These are phyloP conservation scores for Himalopsyche phryganea DNA, from an alignment of 1,140 invertebrate genomes.

Conservation along the genomic window DNA sequence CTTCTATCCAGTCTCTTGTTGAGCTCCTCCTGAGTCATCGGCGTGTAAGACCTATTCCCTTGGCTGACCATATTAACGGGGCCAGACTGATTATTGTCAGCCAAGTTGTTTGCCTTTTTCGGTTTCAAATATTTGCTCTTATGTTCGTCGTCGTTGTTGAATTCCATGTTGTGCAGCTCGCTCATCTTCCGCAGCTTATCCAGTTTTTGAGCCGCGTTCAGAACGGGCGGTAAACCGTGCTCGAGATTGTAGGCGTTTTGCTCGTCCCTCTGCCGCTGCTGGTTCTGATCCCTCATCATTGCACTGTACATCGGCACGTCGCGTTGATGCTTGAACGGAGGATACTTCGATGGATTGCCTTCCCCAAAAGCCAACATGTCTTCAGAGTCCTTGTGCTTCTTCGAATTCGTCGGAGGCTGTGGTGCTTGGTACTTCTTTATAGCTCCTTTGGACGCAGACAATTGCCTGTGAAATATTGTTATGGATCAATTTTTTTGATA, in stretches of 20 bases:
- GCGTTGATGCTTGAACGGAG: constrained; percentile 14
- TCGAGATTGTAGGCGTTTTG: constrained; percentile 32
- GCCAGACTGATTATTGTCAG: neutral
- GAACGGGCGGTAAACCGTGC: constrained; percentile 39
- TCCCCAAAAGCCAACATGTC: neutral
- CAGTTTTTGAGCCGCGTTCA: constrained; percentile 40
- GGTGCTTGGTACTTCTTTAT: constrained; percentile 32
- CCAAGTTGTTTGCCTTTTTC: neutral
- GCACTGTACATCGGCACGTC: constrained; percentile 26
- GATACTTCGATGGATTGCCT: neutral
- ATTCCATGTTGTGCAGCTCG: constrained; percentile 26
- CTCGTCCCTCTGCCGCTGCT: constrained; percentile 33
- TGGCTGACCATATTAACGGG: too few relatives aligned
- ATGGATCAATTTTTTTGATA: neutral
- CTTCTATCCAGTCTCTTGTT: constrained; percentile 3
- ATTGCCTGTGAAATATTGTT: constrained; percentile 10
- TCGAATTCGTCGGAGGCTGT: constrained; percentile 15
- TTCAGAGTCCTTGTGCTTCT: constrained; percentile 3
- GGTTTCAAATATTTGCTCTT: constrained; percentile 2
- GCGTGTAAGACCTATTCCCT: constrained; percentile 9
- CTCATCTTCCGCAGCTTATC: constrained; percentile 44
- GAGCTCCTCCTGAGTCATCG: constrained; percentile 17
- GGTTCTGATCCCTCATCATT: constrained; percentile 34
- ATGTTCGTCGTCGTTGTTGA: neutral
- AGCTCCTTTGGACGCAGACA: constrained; percentile 22